A percentile compares a stretch with the other conserved stretches of the same genome.
Evolutionary conservation across 2,113 vertebrate genomes (phyloP).

Genomic region (Microtus oregoni): DNA sequence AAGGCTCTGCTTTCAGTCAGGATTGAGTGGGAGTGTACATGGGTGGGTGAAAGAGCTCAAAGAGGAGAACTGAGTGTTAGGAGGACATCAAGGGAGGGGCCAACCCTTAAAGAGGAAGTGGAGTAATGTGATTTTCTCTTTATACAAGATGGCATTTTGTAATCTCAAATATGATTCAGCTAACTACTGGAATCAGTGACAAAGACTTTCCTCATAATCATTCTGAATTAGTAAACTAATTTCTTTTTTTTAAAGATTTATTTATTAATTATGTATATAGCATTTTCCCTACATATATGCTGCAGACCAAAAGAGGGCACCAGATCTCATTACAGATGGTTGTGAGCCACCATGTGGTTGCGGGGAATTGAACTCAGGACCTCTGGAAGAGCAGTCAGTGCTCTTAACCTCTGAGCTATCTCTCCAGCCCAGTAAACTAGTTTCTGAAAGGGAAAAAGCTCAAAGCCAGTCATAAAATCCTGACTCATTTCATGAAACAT

Average conservation of each 20-base stretch:
- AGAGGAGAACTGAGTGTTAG: background rate
- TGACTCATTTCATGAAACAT: background rate
- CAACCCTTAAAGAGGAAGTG: background rate
- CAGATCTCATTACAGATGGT: too few relatives aligned
- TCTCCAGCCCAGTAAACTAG: background rate
- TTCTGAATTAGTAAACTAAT: background rate
- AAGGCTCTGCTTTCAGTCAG: background rate
- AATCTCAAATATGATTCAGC: background rate
- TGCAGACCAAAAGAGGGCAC: too few relatives aligned
- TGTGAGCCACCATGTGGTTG: too few relatives aligned
- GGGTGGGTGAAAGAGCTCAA: background rate
- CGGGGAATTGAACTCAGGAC: too few relatives aligned
- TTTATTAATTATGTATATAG: too few relatives aligned
- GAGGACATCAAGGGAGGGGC: too few relatives aligned
- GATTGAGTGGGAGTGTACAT: background rate
- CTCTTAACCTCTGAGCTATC: too few relatives aligned
- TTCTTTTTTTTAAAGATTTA: background rate
- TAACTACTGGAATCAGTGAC: background rate
- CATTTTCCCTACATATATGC: too few relatives aligned
- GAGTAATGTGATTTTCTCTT: background rate
- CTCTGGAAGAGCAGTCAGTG: too few relatives aligned
- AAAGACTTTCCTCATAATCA: background rate
- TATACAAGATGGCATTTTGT: background rate
- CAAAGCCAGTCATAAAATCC: background rate
- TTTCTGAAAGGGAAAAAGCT: background rate